A percentile compares a stretch with the other conserved stretches of the same genome.
Evolutionary conservation across 1,140 invertebrate species (phyloP).

Genomic region (Meloidogyne exigua): DNA sequence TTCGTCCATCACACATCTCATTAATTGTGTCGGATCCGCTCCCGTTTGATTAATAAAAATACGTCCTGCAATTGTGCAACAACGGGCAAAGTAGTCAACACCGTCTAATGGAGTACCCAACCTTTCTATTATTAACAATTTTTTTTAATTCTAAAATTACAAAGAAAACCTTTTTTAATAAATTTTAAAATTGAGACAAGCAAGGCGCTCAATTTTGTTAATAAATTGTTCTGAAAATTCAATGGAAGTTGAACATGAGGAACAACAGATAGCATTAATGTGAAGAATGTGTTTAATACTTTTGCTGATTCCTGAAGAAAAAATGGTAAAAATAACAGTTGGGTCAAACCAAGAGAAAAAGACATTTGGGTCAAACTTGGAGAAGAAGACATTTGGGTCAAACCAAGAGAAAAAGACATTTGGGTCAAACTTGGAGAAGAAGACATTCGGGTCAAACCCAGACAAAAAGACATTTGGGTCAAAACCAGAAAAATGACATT

Average conservation of each 20-base stretch:
- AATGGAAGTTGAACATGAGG: conserved; percentile 29
- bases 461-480: no score
- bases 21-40: conserved; percentile 25
- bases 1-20: conserved; percentile 30
- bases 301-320: conserved; percentile 1
- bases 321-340: neutral
- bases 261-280: conserved; percentile 24
- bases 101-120: conserved; percentile 31
- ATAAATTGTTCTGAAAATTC: conserved; percentile 26
- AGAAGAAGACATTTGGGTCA: no score
- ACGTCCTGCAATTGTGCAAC: conserved; percentile 25
- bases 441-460: no score
- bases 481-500: neutral
- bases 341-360: no score
- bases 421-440: no score
- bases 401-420: no score
- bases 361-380: neutral
- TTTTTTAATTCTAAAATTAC: neutral
- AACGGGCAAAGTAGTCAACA: conserved; percentile 33
- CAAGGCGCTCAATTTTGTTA: conserved; percentile 31
- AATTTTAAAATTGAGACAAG: conserved; percentile 31
- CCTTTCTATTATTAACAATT: conserved; percentile 18
- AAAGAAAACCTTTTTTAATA: conserved; percentile 31
- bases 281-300: conserved; percentile 27
- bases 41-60: conserved; percentile 32